Conservation (phyloP, 2,888 invertebrate genomes). For the Tenthredo amoena region DNA sequence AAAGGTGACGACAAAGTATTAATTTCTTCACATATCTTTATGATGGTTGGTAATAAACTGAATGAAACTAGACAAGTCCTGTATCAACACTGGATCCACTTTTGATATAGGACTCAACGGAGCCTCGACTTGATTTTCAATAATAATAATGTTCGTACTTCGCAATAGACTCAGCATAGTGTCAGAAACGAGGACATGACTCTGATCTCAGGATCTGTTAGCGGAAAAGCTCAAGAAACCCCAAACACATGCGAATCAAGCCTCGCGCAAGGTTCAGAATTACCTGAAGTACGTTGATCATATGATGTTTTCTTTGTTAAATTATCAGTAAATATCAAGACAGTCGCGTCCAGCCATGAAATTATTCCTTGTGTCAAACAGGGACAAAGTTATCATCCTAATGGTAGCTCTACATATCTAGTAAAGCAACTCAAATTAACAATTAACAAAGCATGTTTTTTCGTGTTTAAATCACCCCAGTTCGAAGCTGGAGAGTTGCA, state of each 20-base stretch:
- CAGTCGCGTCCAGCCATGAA: background rate
- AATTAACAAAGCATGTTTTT: no score
- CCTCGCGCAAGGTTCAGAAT: constrained; percentile 8
- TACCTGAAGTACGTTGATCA: background rate
- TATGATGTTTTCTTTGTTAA: background rate
- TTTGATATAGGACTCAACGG: background rate
- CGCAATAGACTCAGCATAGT: background rate
- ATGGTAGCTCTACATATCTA: background rate
- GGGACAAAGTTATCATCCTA: background rate
- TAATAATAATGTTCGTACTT: background rate
- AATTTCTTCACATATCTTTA: background rate
- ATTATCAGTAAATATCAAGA: background rate
- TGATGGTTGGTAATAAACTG: background rate
- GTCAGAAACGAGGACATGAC: background rate
- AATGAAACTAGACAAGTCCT: background rate
- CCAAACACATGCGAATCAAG: background rate
- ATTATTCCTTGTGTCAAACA: background rate
- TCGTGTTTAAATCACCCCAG: background rate
- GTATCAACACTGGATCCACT: background rate
- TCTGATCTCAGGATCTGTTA: background rate
- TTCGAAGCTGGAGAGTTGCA: background rate
- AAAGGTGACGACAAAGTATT: constrained; percentile 1
- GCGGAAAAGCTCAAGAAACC: background rate
- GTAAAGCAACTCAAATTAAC: background rate
- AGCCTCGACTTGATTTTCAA: background rate